Evolutionary conservation across 2,113 vertebrate genomes (phyloP).

Genomic region (Centropus bengalensis): DNA sequence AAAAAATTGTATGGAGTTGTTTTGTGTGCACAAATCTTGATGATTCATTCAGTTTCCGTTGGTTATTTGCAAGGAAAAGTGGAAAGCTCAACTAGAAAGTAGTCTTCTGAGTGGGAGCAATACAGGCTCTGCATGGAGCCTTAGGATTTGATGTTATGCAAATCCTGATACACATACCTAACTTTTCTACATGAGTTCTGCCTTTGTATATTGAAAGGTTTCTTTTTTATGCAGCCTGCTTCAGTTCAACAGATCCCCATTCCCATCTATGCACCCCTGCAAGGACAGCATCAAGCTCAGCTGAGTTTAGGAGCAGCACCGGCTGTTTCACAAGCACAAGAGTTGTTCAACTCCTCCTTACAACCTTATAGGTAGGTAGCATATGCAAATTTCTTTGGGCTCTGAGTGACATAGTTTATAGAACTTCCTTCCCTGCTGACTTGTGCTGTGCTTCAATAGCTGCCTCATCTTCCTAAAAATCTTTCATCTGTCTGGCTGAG

Average conservation of each 20-base stretch:
- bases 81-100: neutral
- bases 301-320: constrained; percentile 89
- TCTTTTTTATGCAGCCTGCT: constrained; percentile 77
- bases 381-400: accelerated
- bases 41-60: neutral
- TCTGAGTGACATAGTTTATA: neutral
- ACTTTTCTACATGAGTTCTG: neutral
- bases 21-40: neutral
- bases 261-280: constrained; percentile 92
- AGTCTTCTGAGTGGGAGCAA: neutral
- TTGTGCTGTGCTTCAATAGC: neutral
- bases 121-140: neutral
- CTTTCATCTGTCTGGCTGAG: neutral
- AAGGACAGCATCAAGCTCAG: constrained; percentile 91
- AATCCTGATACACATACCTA: neutral
- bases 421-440: neutral
- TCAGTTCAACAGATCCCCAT: constrained; percentile 97
- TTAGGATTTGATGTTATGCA: neutral
- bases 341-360: constrained; percentile 92
- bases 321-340: constrained; percentile 94
- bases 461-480: neutral
- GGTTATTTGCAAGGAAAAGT: neutral
- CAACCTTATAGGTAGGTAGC: constrained; percentile 89
- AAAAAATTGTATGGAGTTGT: neutral
- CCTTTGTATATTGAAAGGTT: neutral